A percentile compares a stretch with the other conserved stretches of the same genome.
These are phyloP conservation scores for Ceryle rudis DNA, from an alignment of 2,797 vertebrate genomes.

Conservation along the genomic window DNA sequence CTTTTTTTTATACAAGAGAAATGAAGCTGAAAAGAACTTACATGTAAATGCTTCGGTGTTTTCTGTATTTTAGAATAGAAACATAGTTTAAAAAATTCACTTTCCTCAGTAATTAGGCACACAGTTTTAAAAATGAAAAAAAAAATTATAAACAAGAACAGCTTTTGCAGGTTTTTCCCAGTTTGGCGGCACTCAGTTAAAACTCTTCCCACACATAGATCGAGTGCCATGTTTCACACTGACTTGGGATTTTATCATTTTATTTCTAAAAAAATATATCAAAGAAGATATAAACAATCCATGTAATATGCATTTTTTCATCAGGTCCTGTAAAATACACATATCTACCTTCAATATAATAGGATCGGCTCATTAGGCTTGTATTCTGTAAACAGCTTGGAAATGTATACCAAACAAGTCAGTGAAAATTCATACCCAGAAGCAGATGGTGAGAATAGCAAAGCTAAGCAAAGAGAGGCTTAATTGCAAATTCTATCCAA, in stretches of 20 bases:
- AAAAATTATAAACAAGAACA: not conserved
- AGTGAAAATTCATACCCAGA: constrained; percentile 65
- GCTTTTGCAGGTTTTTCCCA: constrained; percentile 24
- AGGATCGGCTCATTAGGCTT: constrained; percentile 56
- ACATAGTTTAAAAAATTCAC: fast-evolving
- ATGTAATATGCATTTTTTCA: not conserved
- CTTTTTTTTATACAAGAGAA: not conserved
- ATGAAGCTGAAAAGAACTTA: not conserved
- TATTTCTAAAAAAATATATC: not conserved
- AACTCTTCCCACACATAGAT: not conserved
- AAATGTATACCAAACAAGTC: constrained; percentile 63
- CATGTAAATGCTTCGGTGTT: not conserved
- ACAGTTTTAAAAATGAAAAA: not conserved
- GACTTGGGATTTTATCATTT: constrained; percentile 13
- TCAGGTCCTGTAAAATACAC: constrained; percentile 26
- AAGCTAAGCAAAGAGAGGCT: constrained; percentile 63
- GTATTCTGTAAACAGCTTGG: constrained; percentile 65
- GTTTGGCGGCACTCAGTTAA: not conserved
- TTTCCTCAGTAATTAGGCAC: not conserved
- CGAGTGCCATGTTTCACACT: not conserved
- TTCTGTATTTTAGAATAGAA: not conserved
- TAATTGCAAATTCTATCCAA: constrained; percentile 56
- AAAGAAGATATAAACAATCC: constrained; percentile 1
- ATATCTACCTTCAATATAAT: constrained; percentile 50
- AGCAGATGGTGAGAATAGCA: constrained; percentile 72